Evolutionary conservation across 2,113 vertebrate species (phyloP).

Genomic region (Osmerus eperlanus): DNA sequence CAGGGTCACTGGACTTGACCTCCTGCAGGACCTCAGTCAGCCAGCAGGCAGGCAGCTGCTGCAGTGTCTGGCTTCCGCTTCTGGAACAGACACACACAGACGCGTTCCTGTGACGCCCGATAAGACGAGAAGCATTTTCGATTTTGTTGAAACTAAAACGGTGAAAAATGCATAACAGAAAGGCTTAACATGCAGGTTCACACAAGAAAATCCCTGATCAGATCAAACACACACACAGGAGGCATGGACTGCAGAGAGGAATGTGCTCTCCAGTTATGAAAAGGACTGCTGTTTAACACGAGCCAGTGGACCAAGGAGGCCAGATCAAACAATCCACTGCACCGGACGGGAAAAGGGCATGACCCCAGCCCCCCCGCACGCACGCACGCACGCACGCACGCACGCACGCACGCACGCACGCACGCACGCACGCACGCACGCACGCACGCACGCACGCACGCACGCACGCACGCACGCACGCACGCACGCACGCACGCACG

Average conservation of each 20-base stretch:
- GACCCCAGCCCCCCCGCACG: background rate
- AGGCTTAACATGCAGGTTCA: background rate
- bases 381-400: no score
- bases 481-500: slow-evolving; percentile 19
- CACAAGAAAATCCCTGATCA: background rate
- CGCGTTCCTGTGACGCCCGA: no score
- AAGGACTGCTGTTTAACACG: slow-evolving; percentile 51
- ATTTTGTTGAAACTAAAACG: no score
- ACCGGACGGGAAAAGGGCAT: slow-evolving; percentile 5
- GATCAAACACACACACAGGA: background rate
- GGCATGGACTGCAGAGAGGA: slow-evolving; percentile 21
- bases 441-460: no score
- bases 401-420: background rate
- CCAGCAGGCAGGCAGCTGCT: slow-evolving; percentile 85
- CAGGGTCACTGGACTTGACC: slow-evolving; percentile 85
- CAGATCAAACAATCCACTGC: slow-evolving; percentile 40
- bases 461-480: no score
- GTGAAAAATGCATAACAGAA: no score
- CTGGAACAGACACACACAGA: slow-evolving; percentile 41
- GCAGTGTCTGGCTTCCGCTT: slow-evolving; percentile 75
- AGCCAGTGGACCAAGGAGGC: slow-evolving; percentile 35
- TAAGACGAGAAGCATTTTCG: no score
- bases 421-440: slow-evolving; percentile 25
- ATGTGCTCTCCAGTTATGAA: slow-evolving; percentile 34
- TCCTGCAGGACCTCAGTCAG: slow-evolving; percentile 83